These are phyloP conservation scores for Parnassius smintheus DNA, from an alignment of 2,888 invertebrate species.

Conservation along the genomic window DNA sequence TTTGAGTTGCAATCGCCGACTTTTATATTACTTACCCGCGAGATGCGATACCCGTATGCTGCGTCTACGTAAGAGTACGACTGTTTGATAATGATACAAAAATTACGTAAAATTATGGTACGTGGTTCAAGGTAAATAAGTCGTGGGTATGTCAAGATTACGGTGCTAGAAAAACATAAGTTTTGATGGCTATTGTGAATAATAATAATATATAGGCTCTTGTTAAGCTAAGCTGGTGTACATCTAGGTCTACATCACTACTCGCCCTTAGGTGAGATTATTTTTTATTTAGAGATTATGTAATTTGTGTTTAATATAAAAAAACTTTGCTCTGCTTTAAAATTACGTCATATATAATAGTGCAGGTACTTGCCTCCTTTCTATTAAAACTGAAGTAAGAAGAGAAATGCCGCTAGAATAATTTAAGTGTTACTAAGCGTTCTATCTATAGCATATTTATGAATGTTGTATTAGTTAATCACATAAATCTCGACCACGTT, in stretches of 20 bases:
- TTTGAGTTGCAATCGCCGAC: slow-evolving; percentile 57
- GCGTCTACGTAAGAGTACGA: slow-evolving; percentile 73
- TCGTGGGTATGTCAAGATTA: slow-evolving; percentile 39
- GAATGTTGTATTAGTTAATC: slow-evolving; percentile 32
- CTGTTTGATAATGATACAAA: slow-evolving; percentile 75
- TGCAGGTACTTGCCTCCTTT: slow-evolving; percentile 16
- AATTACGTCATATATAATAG: slow-evolving; percentile 16
- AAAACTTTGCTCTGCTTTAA: slow-evolving; percentile 8
- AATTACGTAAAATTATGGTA: slow-evolving; percentile 75
- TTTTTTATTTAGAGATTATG: no score
- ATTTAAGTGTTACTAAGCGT: slow-evolving; percentile 23
- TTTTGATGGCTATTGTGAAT: slow-evolving; percentile 7
- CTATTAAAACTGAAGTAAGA: slow-evolving; percentile 26
- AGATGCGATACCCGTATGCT: slow-evolving; percentile 63
- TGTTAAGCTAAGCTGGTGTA: no score
- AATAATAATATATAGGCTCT: no score
- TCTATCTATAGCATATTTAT: slow-evolving; percentile 25
- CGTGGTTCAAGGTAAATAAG: slow-evolving; percentile 71
- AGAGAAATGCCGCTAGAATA: slow-evolving; percentile 27
- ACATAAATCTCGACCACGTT: slow-evolving; percentile 40
- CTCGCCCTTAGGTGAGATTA: no score
- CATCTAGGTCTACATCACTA: no score
- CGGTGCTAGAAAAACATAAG: slow-evolving; percentile 25
- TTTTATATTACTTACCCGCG: slow-evolving; percentile 73
- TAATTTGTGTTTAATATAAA: no score